These are phyloP conservation scores for Sialis fuliginosa DNA, from an alignment of 2,888 invertebrate genomes.

Conservation along the genomic window DNA sequence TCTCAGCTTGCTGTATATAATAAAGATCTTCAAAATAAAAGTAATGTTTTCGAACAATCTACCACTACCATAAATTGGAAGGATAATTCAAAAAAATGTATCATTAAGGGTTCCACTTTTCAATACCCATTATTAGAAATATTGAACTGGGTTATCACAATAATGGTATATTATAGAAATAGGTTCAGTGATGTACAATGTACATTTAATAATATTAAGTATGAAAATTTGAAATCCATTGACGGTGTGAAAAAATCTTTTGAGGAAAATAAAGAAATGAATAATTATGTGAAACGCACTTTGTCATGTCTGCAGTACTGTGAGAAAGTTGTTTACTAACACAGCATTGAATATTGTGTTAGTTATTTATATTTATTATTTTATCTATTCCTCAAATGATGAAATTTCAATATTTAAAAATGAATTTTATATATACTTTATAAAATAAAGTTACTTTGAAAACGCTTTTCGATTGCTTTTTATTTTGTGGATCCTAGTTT, in stretches of 20 bases:
- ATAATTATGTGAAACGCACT: constrained; percentile 10
- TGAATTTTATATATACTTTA: no score
- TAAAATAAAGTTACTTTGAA: no score
- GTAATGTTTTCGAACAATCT: constrained; percentile 15
- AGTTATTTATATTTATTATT: no score
- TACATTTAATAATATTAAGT: constrained; percentile 14
- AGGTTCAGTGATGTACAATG: constrained; percentile 15
- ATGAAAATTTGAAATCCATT: constrained; percentile 15
- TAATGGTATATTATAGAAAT: constrained; percentile 16
- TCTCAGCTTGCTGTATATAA: constrained; percentile 16
- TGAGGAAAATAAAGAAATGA: constrained; percentile 15
- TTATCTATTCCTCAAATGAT: no score
- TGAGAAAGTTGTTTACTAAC: constrained; percentile 6
- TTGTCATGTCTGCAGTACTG: constrained; percentile 16
- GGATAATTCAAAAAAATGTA: constrained; percentile 7
- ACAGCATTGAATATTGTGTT: no score
- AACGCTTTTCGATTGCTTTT: no score
- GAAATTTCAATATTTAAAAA: no score
- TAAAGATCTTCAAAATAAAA: constrained; percentile 18
- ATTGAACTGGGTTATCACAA: constrained; percentile 17
- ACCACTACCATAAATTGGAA: constrained; percentile 19
- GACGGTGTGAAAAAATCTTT: constrained; percentile 15
- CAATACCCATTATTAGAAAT: constrained; percentile 20
- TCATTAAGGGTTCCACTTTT: constrained; percentile 19
- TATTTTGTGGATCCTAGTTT: no score